phyloP scores from a whole-genome alignment of 2,797 vertebrate species.

The Cryptoblepharus egeriae region DNA sequence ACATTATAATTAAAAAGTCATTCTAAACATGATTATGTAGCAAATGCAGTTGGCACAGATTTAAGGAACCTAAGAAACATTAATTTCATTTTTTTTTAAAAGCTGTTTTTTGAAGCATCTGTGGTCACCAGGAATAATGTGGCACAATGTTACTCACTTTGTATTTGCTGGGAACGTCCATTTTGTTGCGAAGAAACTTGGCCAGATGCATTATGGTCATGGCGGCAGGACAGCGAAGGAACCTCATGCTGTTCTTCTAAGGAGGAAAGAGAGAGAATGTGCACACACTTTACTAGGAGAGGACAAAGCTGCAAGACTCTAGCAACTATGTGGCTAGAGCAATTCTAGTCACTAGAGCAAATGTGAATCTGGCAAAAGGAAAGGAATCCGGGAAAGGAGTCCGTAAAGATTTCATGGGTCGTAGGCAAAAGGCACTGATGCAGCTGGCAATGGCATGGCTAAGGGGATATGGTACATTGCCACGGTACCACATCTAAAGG shows the following conservation, averaged over 20 bases:
- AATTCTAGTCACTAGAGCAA: too few species aligned
- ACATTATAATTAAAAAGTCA: background rate
- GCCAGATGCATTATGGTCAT: slow-evolving; percentile 84
- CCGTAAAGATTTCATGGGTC: background rate
- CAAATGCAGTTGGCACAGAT: background rate
- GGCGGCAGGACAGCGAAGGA: slow-evolving; percentile 82
- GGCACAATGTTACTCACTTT: slow-evolving; percentile 64
- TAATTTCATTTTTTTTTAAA: too few species aligned
- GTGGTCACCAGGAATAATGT: background rate
- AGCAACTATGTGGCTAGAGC: slow-evolving; percentile 14
- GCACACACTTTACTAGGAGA: background rate
- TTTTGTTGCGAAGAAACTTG: slow-evolving; percentile 85
- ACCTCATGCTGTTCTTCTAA: slow-evolving; percentile 77
- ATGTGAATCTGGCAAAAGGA: slow-evolving; percentile 6
- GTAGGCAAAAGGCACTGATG: background rate
- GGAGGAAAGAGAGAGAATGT: slow-evolving; percentile 13
- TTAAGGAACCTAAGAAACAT: background rate
- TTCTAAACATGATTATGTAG: background rate
- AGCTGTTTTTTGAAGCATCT: background rate
- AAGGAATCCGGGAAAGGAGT: background rate
- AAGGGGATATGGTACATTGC: too few species aligned
- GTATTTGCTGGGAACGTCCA: slow-evolving; percentile 85
- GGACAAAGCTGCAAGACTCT: rapidly evolving
- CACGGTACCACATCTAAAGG: too few species aligned
- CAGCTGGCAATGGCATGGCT: background rate